Base-by-base conservation (phyloP, 2,113 vertebrate genomes). In the Odontophorus gujanensis region DNA sequence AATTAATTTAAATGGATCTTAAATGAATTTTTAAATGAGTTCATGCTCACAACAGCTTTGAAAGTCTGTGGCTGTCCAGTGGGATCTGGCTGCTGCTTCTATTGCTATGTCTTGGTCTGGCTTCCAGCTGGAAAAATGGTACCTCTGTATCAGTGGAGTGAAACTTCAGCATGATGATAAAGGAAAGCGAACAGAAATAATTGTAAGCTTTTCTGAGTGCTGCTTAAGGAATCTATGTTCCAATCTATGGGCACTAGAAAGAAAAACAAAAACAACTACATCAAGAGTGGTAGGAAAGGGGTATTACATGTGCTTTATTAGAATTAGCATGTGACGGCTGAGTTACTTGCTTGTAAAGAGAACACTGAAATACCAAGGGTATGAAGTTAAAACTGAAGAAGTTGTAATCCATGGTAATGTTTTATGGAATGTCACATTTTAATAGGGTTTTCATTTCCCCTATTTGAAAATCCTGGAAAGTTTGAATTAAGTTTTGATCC, bases 1-100 rank as follows among this genome's bases (percentile, higher is more conserved):
- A 95, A 94, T 92, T 96, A 91, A 94, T 96, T 96, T 89, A 93
- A 93, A 82, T 93, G 57, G 20, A 36, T 93, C 81, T 91, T 95
- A 96, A 94, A 92, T 93, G 47, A 89, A 92, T 95, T 94, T 92
- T 96, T 81, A 93, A 89, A 93, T 95, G 55, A 92, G 89, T 94
- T 95, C 87, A 63, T 89, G 66, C 79, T 95, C 74, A 82, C 38
- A 93, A 74, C 72, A 92, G 72, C 92, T 95, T 95, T 96, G 94
- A 93, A 91, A 93, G 91, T 87, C 71, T 81, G 32, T 71, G 50
- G 50, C 79, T 93, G 93, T 94, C 94, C 30, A 0, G n/a, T 95
- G 89, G 91, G 87, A 89, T 93, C 82, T 82, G 73, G 71, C 87
- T 89, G 68, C 75, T 94, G 66, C 55, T 91, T 87, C 75, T 82